Percentiles rank a stretch among this genome's conserved stretches.
Evolutionary conservation across 2,113 vertebrate species (phyloP).

Genomic region (Mesoclemmys tuberculata): DNA sequence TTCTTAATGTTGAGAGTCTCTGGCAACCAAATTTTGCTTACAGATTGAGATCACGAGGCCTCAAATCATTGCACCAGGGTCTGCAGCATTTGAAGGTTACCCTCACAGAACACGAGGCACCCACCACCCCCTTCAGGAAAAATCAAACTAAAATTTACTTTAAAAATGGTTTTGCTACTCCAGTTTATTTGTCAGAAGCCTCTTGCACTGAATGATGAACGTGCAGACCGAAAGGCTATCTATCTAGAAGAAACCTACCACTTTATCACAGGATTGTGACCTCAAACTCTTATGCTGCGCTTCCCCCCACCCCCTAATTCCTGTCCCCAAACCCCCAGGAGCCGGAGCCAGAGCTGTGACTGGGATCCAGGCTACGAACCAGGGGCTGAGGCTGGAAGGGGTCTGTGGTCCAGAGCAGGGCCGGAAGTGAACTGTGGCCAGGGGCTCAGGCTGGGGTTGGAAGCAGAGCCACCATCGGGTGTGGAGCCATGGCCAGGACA

Average conservation of each 20-base stretch:
- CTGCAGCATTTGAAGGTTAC: background rate
- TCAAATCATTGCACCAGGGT: background rate
- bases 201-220: background rate
- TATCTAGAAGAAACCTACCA: background rate
- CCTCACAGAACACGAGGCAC: background rate
- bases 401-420: too few relatives aligned
- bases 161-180: background rate
- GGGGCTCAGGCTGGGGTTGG: too few relatives aligned
- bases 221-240: background rate
- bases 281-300: too few relatives aligned
- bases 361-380: too few relatives aligned
- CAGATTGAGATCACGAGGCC: background rate
- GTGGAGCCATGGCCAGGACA: too few relatives aligned
- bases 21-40: background rate
- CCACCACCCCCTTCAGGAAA: background rate
- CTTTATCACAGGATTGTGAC: background rate
- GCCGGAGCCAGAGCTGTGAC: too few relatives aligned
- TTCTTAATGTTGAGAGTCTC: background rate
- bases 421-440: too few relatives aligned
- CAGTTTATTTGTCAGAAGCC: background rate
- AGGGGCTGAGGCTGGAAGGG: too few relatives aligned
- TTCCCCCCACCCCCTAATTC: too few relatives aligned
- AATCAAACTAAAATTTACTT: background rate
- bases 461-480: too few relatives aligned
- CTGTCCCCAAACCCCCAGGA: too few relatives aligned